Base-by-base conservation (phyloP, 2,797 vertebrate species). In the Ctenopoma kingsleyae region DNA sequence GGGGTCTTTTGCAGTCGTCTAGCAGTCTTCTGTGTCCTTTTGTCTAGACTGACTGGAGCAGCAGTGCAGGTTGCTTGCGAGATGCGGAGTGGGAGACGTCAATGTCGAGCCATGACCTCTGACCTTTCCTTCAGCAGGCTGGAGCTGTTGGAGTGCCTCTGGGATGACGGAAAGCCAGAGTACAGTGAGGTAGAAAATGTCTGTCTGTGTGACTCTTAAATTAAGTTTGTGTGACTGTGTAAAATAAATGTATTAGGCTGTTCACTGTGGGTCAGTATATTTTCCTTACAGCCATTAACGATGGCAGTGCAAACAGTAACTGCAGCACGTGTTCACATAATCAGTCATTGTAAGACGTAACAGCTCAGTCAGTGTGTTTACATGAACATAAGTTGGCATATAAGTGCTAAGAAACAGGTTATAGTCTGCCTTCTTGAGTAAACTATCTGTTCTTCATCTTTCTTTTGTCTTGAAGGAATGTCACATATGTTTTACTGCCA, bases 81-180 rank as follows among this genome's bases (percentile, higher is more conserved):
- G 87, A 95, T 95, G 87, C 92, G 95, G 23, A 95, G 93, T 17
- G 87, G 93, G 0, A 91, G 92, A 6, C 83, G 86, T 27, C 88
- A 68, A 67, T 72, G 71, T 64, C 91, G 86, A 62, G 81, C 93
- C 0, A 71, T 92, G 84, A 94, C 91, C 72, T 94, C 94, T 2
- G 96, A 97, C 46, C 74, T 96, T 32, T 95, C 91, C 84, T 97
- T 97, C n/a, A 96, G 97, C 78, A 94, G 94, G 77, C 91, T 98
- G 72, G 97, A 98, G 76, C 88, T 97, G 82, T 89, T 98, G 22
- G 97, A 98, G 87, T 96, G 95, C 71, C 88, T 98, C 35, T 96
- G 95, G 95, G 92, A 94, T 30, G 76, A 87, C 1, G 55, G 70
- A 0, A 66, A 86, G 54, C 94, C 95, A 0, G 92, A 95, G 72